A percentile compares a stretch with the other conserved stretches of the same genome.
Conservation (phyloP, 2,113 vertebrate species). For the Carassius auratus region DNA sequence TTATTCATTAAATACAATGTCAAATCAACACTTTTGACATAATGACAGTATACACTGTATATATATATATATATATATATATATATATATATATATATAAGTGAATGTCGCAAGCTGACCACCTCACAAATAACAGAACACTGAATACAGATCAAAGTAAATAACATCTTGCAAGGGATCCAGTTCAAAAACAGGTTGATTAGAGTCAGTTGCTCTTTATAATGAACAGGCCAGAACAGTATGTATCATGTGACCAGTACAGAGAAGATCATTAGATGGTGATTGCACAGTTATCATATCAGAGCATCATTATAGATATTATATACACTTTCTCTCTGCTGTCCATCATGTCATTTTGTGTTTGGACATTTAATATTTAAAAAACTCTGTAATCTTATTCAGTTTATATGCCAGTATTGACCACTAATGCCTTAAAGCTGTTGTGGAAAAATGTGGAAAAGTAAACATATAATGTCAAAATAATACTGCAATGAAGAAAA, state of each 20-base stretch:
- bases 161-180: background rate
- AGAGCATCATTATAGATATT: constrained; percentile 47
- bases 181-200: constrained; percentile 2
- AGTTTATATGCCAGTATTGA: constrained; percentile 5
- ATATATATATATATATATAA: background rate
- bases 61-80: too few species aligned
- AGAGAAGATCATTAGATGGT: background rate
- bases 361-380: background rate
- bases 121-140: constrained; percentile 7
- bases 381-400: background rate
- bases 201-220: background rate
- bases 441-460: constrained; percentile 2
- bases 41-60: constrained; percentile 13
- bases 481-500: constrained; percentile 45
- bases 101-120: background rate
- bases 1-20: background rate
- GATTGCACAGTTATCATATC: constrained; percentile 25
- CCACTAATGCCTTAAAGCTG: constrained; percentile 15
- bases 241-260: background rate
- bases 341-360: constrained; percentile 17
- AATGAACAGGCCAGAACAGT: constrained; percentile 5
- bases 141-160: background rate
- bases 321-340: constrained; percentile 30
- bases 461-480: constrained; percentile 26
- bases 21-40: background rate